Percentiles rank a stretch among this genome's conserved stretches.
Conservation (phyloP, 1,140 invertebrate species). For the Papilio polytes region DNA sequence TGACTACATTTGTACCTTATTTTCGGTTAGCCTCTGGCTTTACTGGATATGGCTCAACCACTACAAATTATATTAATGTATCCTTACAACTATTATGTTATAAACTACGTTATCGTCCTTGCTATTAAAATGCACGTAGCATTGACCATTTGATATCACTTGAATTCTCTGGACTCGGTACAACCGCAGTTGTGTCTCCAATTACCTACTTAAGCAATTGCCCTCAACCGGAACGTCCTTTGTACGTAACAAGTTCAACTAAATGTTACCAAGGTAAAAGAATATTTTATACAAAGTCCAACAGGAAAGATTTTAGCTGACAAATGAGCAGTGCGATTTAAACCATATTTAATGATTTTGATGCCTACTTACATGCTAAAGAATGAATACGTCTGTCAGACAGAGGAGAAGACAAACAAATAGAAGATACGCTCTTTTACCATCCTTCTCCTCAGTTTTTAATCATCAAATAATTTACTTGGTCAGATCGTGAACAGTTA, state of each 20-base stretch:
- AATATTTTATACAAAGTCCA: background rate
- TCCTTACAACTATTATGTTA: background rate
- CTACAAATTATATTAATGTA: background rate
- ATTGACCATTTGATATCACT: conserved; percentile 31
- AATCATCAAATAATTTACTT: background rate
- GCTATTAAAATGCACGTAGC: background rate
- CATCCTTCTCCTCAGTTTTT: too few relatives aligned
- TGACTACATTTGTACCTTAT: too few relatives aligned
- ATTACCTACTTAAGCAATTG: conserved; percentile 38
- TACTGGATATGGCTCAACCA: too few relatives aligned
- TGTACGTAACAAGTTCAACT: conserved; percentile 30
- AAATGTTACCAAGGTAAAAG: background rate
- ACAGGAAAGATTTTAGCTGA: background rate
- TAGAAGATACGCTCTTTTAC: too few relatives aligned
- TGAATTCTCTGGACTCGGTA: conserved; percentile 7
- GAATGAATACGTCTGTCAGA: too few relatives aligned
- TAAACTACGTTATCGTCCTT: background rate
- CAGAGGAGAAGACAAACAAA: too few relatives aligned
- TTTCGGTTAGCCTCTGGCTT: too few relatives aligned
- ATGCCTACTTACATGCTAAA: too few relatives aligned
- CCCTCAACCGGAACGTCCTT: conserved; percentile 24
- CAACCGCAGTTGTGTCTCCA: conserved; percentile 27
- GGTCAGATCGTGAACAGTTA: background rate
- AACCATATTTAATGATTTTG: too few relatives aligned
- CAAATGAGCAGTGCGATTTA: background rate